Percentiles rank a stretch among this genome's conserved stretches.
These are phyloP conservation scores for Calyptomena viridis DNA, from an alignment of 2,113 vertebrate genomes.

Conservation along the genomic window DNA sequence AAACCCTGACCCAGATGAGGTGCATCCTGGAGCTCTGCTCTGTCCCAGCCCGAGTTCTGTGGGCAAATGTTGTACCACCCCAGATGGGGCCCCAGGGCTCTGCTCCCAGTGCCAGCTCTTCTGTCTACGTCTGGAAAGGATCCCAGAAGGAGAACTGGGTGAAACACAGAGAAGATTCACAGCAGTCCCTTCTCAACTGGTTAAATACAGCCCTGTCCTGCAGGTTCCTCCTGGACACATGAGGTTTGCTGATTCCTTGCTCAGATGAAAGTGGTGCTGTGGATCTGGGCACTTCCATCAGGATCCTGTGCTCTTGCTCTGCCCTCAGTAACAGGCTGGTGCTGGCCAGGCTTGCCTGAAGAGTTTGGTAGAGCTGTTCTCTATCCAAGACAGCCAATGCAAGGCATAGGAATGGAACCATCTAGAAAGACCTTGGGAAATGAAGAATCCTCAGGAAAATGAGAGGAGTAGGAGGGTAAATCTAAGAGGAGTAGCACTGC, in stretches of 20 bases:
- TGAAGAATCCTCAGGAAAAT: neutral
- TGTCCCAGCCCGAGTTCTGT: accelerated
- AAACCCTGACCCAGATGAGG: neutral
- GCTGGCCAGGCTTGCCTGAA: neutral
- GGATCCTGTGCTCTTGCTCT: neutral
- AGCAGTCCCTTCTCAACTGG: neutral
- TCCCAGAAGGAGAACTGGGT: neutral
- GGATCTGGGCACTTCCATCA: neutral
- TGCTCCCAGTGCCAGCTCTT: neutral
- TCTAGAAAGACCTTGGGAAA: neutral
- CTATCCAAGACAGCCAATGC: neutral
- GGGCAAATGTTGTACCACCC: neutral
- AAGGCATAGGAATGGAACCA: neutral
- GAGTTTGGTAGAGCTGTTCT: neutral
- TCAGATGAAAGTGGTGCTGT: neutral
- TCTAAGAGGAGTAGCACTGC: neutral
- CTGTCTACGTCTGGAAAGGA: neutral
- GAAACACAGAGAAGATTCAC: neutral
- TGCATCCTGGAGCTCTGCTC: neutral
- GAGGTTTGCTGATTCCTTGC: neutral
- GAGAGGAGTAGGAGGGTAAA: neutral
- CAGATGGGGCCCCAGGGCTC: neutral
- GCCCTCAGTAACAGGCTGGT: neutral
- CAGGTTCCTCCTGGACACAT: accelerated
- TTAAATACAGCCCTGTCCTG: neutral